A percentile compares a stretch with the other conserved stretches of the same genome.
phyloP scores from a whole-genome alignment of 2,888 invertebrate species.

The Eurois occulta region DNA sequence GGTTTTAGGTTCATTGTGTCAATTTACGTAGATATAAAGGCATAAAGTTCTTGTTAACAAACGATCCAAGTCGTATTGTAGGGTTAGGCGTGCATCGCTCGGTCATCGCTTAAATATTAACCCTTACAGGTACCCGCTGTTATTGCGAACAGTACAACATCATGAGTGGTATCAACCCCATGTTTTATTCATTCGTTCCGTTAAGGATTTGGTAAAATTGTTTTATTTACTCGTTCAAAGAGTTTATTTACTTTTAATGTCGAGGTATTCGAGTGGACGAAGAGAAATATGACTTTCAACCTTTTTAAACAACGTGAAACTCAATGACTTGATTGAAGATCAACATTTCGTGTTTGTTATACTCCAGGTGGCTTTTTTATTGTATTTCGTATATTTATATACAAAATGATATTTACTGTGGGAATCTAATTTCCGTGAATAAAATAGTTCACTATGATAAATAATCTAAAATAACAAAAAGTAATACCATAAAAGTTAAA shows the following conservation, averaged over 20 bases:
- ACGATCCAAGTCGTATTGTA: constrained; percentile 4
- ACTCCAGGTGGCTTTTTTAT: background rate
- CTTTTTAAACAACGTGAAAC: background rate
- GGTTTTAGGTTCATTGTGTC: background rate
- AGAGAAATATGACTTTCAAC: constrained; percentile 15
- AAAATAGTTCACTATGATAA: background rate
- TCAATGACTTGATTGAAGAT: background rate
- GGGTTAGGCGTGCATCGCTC: constrained; percentile 39
- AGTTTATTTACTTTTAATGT: constrained; percentile 57
- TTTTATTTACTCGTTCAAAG: constrained; percentile 56
- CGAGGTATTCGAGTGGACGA: constrained; percentile 31
- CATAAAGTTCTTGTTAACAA: constrained; percentile 4
- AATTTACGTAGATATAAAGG: constrained; percentile 16
- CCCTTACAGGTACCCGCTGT: constrained; percentile 46
- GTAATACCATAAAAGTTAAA: constrained; percentile 9
- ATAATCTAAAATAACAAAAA: background rate
- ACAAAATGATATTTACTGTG: background rate
- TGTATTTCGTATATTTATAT: background rate
- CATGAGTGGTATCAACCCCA: constrained; percentile 60
- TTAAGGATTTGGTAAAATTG: constrained; percentile 63
- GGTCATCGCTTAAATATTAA: constrained; percentile 63
- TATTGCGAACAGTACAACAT: constrained; percentile 58
- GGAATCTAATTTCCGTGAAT: background rate
- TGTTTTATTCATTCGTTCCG: constrained; percentile 62
- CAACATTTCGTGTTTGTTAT: constrained; percentile 1